Conservation (phyloP, 2,797 vertebrate genomes). For the Tarsius wallacei region DNA sequence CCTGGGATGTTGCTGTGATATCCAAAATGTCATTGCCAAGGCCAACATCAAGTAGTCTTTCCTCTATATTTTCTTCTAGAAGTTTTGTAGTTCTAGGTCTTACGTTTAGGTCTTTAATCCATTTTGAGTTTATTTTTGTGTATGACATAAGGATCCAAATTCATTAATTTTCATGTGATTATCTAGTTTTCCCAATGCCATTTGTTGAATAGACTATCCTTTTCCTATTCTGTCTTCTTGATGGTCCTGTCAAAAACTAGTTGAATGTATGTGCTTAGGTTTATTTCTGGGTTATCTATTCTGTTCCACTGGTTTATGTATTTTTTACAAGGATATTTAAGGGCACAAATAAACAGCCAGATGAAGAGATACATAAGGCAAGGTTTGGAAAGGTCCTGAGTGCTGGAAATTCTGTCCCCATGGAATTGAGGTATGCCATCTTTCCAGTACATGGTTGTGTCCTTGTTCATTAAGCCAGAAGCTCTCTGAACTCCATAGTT, state of each 20-base stretch:
- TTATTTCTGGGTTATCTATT: not conserved
- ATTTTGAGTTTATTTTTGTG: not conserved
- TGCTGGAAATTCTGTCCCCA: not conserved
- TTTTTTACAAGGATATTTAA: not conserved
- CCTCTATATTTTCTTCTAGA: not conserved
- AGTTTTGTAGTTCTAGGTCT: not conserved
- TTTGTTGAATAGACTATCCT: not conserved
- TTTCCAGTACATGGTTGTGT: not conserved
- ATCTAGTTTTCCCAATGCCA: not conserved
- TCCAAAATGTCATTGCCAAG: not conserved
- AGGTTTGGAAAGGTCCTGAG: not conserved
- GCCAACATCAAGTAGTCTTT: not conserved
- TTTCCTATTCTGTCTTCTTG: not conserved
- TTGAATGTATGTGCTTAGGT: not conserved
- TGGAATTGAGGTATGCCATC: not conserved
- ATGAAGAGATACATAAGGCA: not conserved
- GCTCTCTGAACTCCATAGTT: not conserved
- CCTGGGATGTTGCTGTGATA: not conserved
- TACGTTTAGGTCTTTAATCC: not conserved
- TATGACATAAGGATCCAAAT: not conserved
- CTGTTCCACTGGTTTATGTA: not conserved
- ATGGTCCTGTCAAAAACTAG: not conserved
- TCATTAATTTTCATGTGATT: not conserved
- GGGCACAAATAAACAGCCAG: not conserved
- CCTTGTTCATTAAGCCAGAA: not conserved